phyloP scores from a whole-genome alignment of 2,113 vertebrate species.

The Haemorhous mexicanus region DNA sequence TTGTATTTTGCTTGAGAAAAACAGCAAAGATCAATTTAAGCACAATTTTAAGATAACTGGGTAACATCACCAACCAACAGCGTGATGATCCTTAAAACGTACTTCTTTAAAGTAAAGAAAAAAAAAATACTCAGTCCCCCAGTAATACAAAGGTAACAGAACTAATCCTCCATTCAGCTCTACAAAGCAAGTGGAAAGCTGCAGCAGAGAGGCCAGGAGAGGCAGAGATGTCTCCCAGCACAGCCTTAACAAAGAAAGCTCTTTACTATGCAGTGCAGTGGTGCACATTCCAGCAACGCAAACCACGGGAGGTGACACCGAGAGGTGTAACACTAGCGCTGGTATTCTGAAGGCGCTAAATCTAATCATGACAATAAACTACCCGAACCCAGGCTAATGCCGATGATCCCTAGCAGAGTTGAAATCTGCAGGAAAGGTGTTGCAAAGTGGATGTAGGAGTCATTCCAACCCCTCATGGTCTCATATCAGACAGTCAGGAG shows the following conservation, averaged over 20 bases:
- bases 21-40: neutral
- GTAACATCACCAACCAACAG: neutral
- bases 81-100: neutral
- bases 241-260: neutral
- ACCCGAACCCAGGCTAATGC: neutral
- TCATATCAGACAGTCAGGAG: neutral
- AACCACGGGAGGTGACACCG: accelerated
- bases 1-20: neutral
- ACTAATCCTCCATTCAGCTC: neutral
- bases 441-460: neutral
- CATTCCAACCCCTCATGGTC: neutral
- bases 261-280: neutral
- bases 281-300: neutral
- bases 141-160: neutral
- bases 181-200: neutral
- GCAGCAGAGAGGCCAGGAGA: neutral
- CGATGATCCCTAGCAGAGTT: neutral
- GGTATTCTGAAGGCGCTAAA: neutral
- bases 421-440: neutral
- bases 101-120: neutral
- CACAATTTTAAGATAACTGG: neutral
- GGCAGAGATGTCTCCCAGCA: neutral
- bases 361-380: accelerated
- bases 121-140: neutral
- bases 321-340: accelerated